A percentile compares a stretch with the other conserved stretches of the same genome.
Conservation (phyloP, 2,113 vertebrate species). For the Menidia beryllina region DNA sequence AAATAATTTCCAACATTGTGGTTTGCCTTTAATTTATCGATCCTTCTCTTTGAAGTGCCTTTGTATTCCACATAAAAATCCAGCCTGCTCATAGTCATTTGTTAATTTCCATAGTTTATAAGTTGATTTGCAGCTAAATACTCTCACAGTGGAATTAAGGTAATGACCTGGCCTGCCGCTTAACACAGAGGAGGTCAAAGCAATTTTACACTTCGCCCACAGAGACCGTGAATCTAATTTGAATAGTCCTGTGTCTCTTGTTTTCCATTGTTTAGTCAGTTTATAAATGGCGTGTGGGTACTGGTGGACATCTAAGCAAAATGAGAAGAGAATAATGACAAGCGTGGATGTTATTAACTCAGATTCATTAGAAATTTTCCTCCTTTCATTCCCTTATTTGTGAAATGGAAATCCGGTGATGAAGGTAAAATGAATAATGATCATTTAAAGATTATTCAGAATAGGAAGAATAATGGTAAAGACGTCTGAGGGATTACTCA, state of each 20-base stretch:
- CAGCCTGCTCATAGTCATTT: slow-evolving; percentile 35
- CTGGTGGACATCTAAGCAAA: slow-evolving; percentile 41
- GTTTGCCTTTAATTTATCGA: slow-evolving; percentile 20
- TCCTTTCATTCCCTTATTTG: slow-evolving; percentile 29
- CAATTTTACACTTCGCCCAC: slow-evolving; percentile 76
- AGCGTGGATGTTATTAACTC: background rate
- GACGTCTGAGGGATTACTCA: slow-evolving; percentile 6
- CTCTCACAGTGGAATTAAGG: slow-evolving; percentile 45
- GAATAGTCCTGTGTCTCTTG: slow-evolving; percentile 58
- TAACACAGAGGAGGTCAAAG: slow-evolving; percentile 74
- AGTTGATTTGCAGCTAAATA: slow-evolving; percentile 62
- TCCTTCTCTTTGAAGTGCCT: slow-evolving; percentile 13
- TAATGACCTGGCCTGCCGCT: slow-evolving; percentile 68
- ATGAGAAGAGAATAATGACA: background rate
- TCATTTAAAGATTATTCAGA: slow-evolving; percentile 30
- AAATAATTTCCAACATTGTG: background rate
- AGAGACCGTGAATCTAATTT: slow-evolving; percentile 75
- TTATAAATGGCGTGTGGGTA: slow-evolving; percentile 66
- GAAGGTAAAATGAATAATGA: slow-evolving; percentile 6
- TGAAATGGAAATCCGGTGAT: slow-evolving; percentile 38
- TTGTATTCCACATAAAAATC: slow-evolving; percentile 25
- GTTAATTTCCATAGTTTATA: slow-evolving; percentile 64
- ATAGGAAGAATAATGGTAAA: slow-evolving; percentile 17
- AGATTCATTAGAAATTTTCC: slow-evolving; percentile 26
- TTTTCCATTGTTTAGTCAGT: slow-evolving; percentile 72